These are phyloP conservation scores for Pelochelys cantorii DNA, from an alignment of 2,797 vertebrate genomes.

Conservation along the genomic window DNA sequence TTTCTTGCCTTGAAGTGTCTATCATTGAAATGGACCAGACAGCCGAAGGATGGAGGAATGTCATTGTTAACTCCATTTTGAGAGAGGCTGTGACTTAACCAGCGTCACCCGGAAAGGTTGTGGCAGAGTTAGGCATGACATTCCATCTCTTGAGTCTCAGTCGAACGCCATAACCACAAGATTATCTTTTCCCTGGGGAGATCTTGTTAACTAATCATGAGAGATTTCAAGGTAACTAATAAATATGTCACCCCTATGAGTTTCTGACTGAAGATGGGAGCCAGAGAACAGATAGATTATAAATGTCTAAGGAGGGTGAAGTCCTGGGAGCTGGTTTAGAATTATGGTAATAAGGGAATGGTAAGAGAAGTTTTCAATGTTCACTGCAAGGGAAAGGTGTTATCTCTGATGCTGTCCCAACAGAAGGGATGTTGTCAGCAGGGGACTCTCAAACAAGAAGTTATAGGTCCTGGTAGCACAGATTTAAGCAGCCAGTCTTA, in stretches of 20 bases:
- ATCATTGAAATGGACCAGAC: background rate
- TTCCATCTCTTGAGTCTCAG: background rate
- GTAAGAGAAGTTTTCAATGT: background rate
- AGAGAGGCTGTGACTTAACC: background rate
- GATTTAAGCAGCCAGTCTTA: background rate
- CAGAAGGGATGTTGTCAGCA: background rate
- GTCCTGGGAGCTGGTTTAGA: background rate
- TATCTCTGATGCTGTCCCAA: background rate
- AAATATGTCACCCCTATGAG: background rate
- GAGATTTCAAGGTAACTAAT: background rate
- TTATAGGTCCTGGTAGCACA: background rate
- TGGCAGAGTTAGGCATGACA: background rate
- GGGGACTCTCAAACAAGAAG: background rate
- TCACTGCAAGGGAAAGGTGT: background rate
- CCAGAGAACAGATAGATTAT: background rate
- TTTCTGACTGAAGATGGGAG: slow-evolving; percentile 10
- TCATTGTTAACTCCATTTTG: background rate
- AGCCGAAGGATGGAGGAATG: background rate
- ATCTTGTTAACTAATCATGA: background rate
- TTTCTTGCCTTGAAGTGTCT: background rate
- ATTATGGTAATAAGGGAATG: background rate
- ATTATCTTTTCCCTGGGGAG: background rate
- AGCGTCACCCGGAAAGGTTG: background rate
- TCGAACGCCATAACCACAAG: fast-evolving
- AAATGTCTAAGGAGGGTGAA: fast-evolving